Conservation (phyloP, 1,140 invertebrate genomes). For the Drosophila equinoxialis region DNA sequence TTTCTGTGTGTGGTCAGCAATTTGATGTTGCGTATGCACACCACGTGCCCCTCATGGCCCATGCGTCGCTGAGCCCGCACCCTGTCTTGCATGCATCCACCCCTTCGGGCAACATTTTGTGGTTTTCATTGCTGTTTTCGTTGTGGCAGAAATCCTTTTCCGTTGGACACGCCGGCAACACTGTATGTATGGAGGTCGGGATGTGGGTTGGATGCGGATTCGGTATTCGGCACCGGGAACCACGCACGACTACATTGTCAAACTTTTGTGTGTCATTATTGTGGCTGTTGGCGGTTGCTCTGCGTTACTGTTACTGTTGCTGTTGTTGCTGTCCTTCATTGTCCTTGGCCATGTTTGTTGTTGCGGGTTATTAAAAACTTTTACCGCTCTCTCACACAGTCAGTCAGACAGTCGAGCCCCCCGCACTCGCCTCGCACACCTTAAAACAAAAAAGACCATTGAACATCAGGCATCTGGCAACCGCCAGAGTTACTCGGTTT, state of each 20-base stretch:
- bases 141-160: slow-evolving; percentile 77
- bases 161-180: slow-evolving; percentile 35
- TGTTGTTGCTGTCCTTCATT: neutral
- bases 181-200: slow-evolving; percentile 4
- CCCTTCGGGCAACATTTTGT: slow-evolving; percentile 59
- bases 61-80: too few relatives aligned
- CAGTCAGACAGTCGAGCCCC: neutral
- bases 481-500: slow-evolving; percentile 65
- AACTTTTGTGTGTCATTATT: slow-evolving; percentile 79
- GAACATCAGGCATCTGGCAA: neutral
- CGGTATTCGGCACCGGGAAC: slow-evolving; percentile 12
- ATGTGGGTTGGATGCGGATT: neutral
- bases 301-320: slow-evolving; percentile 20
- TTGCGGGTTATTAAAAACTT: slow-evolving; percentile 77
- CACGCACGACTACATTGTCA: slow-evolving; percentile 78
- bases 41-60: slow-evolving; percentile 19
- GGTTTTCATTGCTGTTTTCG: slow-evolving; percentile 79
- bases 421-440: neutral
- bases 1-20: slow-evolving; percentile 62
- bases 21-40: slow-evolving; percentile 69
- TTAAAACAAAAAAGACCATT: neutral
- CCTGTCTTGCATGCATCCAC: slow-evolving; percentile 10
- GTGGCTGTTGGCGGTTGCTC: slow-evolving; percentile 71
- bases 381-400: slow-evolving; percentile 33
- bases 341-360: slow-evolving; percentile 56